Evolutionary conservation across 1,140 invertebrate species (phyloP).

Genomic region (Pollicipes pollicipes): DNA sequence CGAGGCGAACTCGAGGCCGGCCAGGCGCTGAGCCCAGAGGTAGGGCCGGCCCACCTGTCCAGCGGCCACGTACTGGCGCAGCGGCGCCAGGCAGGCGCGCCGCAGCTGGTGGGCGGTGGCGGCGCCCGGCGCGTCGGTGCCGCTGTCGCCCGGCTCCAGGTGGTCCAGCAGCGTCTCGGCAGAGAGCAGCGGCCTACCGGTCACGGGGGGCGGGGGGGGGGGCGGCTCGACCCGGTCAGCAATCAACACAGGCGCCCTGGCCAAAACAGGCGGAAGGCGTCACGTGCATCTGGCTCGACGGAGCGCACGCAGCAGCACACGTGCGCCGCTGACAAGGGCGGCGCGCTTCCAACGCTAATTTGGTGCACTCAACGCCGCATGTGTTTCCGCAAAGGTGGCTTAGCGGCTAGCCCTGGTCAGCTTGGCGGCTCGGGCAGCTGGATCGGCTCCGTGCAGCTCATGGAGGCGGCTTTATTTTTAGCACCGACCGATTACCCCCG

Average conservation of each 20-base stretch:
- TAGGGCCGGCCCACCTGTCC: constrained; percentile 48
- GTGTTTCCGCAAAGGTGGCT: too few relatives aligned
- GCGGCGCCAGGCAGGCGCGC: constrained; percentile 37
- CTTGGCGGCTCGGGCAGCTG: too few relatives aligned
- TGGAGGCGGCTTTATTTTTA: too few relatives aligned
- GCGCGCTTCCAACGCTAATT: not conserved
- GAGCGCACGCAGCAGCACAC: constrained; percentile 4
- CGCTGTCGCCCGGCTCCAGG: constrained; percentile 57
- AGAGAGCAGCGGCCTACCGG: constrained; percentile 23
- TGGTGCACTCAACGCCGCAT: too few relatives aligned
- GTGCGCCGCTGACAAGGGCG: not conserved
- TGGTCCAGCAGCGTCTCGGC: constrained; percentile 39
- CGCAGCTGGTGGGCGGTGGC: constrained; percentile 62
- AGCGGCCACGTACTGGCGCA: constrained; percentile 32
- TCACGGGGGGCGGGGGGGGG: constrained; percentile 26
- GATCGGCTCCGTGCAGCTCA: too few relatives aligned
- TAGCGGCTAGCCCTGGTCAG: too few relatives aligned
- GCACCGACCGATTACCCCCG: too few relatives aligned
- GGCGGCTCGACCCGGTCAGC: too few relatives aligned
- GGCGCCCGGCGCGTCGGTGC: constrained; percentile 64
- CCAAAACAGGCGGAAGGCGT: not conserved
- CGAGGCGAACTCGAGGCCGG: constrained; percentile 56
- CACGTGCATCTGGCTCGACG: too few relatives aligned
- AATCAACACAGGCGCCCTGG: not conserved
- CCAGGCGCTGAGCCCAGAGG: constrained; percentile 73